Conservation (phyloP, 2,113 vertebrate species). For the Anseranas semipalmata region DNA sequence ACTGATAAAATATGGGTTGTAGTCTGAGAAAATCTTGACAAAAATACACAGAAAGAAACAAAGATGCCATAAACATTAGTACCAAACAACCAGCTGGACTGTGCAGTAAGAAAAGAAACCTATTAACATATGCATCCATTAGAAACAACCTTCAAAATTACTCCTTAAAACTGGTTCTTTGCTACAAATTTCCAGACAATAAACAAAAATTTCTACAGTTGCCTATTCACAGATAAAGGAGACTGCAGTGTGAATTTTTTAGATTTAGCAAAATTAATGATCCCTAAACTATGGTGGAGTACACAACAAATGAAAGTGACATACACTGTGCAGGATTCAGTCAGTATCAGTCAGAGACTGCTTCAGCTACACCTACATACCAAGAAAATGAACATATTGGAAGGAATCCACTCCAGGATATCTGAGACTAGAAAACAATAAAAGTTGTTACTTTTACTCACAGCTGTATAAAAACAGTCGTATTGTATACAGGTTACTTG, state of each 20-base stretch:
- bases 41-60: not conserved
- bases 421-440: not conserved
- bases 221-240: not conserved
- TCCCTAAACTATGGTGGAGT: not conserved
- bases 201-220: not conserved
- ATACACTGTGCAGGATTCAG: not conserved
- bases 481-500: conserved; percentile 35
- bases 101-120: not conserved
- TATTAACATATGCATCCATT: not conserved
- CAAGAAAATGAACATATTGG: not conserved
- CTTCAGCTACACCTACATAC: not conserved
- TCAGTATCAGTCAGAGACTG: not conserved
- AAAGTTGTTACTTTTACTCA: conserved; percentile 24
- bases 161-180: not conserved
- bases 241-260: not conserved
- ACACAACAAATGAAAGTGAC: conserved; percentile 18
- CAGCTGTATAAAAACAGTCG: conserved; percentile 53
- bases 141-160: not conserved
- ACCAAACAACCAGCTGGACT: not conserved
- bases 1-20: not conserved
- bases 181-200: not conserved
- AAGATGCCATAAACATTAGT: not conserved
- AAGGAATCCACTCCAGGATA: not conserved
- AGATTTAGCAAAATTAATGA: not conserved
- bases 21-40: not conserved